phyloP scores from a whole-genome alignment of 2,888 invertebrate genomes.

The Caenorhabditis imperialis region DNA sequence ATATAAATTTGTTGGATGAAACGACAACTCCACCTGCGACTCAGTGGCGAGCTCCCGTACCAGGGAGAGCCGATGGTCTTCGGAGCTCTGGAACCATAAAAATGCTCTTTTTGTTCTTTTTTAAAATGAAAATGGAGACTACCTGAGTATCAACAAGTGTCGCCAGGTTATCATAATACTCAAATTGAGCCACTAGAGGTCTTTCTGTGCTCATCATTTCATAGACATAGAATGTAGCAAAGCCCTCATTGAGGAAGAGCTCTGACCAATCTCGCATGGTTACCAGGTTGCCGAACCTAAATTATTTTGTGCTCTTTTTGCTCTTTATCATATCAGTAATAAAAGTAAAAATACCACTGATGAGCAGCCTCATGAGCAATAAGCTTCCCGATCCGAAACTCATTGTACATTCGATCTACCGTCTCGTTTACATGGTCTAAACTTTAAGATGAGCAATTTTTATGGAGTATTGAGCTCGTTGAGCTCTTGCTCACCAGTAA shows the following conservation, averaged over 20 bases:
- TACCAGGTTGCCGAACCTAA: constrained; percentile 78
- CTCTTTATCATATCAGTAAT: background rate
- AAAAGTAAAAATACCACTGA: constrained; percentile 69
- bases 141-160: constrained; percentile 25
- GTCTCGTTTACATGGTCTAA: constrained; percentile 68
- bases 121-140: no score
- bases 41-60: constrained; percentile 86
- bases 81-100: constrained; percentile 38
- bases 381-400: constrained; percentile 77
- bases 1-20: constrained; percentile 78
- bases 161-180: constrained; percentile 60
- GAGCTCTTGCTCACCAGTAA: constrained; percentile 23
- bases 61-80: constrained; percentile 57
- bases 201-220: constrained; percentile 71
- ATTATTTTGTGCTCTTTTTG: background rate
- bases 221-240: constrained; percentile 77
- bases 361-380: constrained; percentile 80
- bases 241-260: constrained; percentile 79
- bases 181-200: constrained; percentile 71
- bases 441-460: background rate
- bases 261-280: constrained; percentile 78
- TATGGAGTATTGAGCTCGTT: no score
- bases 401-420: constrained; percentile 73
- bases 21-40: constrained; percentile 91
- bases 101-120: no score